A percentile compares a stretch with the other conserved stretches of the same genome.
phyloP scores from a whole-genome alignment of 1,140 invertebrate genomes.

The Cryptotermes secundus region DNA sequence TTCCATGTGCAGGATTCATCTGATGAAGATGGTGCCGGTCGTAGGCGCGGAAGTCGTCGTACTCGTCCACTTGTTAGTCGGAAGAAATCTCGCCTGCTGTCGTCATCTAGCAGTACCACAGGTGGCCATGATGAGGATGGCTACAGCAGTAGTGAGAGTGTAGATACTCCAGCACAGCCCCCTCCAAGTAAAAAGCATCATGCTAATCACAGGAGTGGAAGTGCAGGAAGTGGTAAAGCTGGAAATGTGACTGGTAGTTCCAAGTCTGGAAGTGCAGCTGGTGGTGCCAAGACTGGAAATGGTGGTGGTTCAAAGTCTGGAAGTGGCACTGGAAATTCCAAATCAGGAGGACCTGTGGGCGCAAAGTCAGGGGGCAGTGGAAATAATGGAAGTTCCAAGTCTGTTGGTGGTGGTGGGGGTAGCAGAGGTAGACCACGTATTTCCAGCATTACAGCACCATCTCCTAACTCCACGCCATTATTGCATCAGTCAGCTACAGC shows the following conservation, averaged over 20 bases:
- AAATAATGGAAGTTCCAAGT: background rate
- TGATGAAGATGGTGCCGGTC: constrained; percentile 27
- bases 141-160: constrained; percentile 14
- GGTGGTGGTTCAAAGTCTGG: background rate
- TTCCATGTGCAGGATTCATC: constrained; percentile 19
- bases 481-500: background rate
- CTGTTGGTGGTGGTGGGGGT: constrained; percentile 44
- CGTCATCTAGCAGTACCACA: background rate
- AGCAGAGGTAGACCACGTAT: constrained; percentile 44
- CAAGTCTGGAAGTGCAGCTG: constrained; percentile 9
- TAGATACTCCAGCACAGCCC: background rate
- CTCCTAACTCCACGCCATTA: background rate
- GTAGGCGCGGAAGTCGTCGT: constrained; percentile 17
- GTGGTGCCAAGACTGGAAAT: background rate
- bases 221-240: background rate
- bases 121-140: constrained; percentile 20
- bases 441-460: background rate
- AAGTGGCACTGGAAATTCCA: background rate
- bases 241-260: background rate
- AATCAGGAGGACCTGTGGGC: background rate
- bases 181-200: background rate
- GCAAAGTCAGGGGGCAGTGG: background rate
- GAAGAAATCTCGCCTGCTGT: constrained; percentile 13
- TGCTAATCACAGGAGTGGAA: background rate
- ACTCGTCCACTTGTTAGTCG: constrained; percentile 18